Percentiles rank a stretch among this genome's conserved stretches.
Evolutionary conservation across 2,888 invertebrate genomes (phyloP).

Genomic region (Encarsia formosa): DNA sequence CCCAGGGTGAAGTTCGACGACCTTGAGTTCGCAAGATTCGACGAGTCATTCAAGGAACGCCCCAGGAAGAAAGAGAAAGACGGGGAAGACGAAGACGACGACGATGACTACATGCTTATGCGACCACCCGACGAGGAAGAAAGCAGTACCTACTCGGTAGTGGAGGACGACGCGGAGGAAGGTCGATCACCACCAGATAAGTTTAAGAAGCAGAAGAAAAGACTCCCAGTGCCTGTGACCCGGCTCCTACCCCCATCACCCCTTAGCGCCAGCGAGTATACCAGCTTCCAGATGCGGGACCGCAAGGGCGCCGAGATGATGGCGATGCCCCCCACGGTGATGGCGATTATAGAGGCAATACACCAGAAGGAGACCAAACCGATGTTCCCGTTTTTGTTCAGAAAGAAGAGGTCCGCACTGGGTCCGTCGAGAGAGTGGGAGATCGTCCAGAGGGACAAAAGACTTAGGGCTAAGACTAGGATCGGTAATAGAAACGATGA

Average conservation of each 20-base stretch:
- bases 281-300: constrained; percentile 20
- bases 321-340: neutral
- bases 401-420: constrained; percentile 18
- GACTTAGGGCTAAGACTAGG: neutral
- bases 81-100: too few species aligned
- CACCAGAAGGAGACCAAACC: constrained; percentile 2
- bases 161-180: neutral
- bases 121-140: constrained; percentile 8
- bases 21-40: neutral
- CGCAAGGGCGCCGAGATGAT: neutral
- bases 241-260: constrained; percentile 33
- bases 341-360: constrained; percentile 22
- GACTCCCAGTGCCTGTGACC: constrained; percentile 20
- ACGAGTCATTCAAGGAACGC: neutral
- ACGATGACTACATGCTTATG: too few species aligned
- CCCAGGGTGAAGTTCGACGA: neutral
- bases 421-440: neutral
- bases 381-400: constrained; percentile 14
- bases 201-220: neutral
- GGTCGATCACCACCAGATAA: neutral
- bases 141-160: constrained; percentile 1
- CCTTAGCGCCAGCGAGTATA: constrained; percentile 29
- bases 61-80: too few species aligned
- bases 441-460: constrained; percentile 1
- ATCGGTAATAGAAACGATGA: neutral